These are phyloP conservation scores for Drosophila anceps DNA, from an alignment of 2,888 invertebrate genomes.

Conservation along the genomic window DNA sequence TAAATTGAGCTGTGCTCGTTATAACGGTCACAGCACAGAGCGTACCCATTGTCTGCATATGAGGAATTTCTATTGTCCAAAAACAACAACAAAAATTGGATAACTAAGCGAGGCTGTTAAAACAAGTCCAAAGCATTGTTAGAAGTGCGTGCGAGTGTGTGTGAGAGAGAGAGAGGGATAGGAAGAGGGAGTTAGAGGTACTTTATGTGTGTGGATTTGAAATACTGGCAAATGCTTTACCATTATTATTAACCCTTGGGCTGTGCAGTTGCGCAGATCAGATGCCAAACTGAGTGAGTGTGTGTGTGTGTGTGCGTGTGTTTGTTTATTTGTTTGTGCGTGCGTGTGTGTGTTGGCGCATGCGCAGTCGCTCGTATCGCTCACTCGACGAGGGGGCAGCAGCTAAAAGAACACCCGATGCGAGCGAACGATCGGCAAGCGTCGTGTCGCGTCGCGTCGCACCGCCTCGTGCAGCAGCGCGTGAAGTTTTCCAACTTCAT, in stretches of 20 bases:
- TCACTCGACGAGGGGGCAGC: slow-evolving; percentile 12
- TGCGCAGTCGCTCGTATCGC: slow-evolving; percentile 70
- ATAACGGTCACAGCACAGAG: slow-evolving; percentile 51
- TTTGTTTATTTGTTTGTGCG: slow-evolving; percentile 12
- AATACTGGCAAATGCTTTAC: slow-evolving; percentile 43
- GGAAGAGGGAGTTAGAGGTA: background rate
- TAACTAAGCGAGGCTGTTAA: slow-evolving; percentile 51
- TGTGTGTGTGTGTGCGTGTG: slow-evolving; percentile 10
- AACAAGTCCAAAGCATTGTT: slow-evolving; percentile 52
- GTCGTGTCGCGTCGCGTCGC: slow-evolving; percentile 20
- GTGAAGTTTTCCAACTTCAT: slow-evolving; percentile 75
- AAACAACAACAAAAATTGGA: slow-evolving; percentile 18
- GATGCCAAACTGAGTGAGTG: slow-evolving; percentile 21
- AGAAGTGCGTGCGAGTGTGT: slow-evolving; percentile 14
- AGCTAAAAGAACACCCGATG: slow-evolving; percentile 61
- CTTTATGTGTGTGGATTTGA: slow-evolving; percentile 13
- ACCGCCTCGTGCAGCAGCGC: slow-evolving; percentile 24
- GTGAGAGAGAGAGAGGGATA: background rate
- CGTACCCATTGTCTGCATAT: slow-evolving; percentile 40
- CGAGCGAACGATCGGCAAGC: slow-evolving; percentile 55
- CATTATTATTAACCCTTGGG: slow-evolving; percentile 55
- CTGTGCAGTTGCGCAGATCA: slow-evolving; percentile 54
- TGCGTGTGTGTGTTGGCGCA: slow-evolving; percentile 53
- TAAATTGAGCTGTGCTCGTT: slow-evolving; percentile 44
- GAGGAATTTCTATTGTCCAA: slow-evolving; percentile 61